These are phyloP conservation scores for Theocolax elegans DNA, from an alignment of 1,140 invertebrate genomes.

Conservation along the genomic window DNA sequence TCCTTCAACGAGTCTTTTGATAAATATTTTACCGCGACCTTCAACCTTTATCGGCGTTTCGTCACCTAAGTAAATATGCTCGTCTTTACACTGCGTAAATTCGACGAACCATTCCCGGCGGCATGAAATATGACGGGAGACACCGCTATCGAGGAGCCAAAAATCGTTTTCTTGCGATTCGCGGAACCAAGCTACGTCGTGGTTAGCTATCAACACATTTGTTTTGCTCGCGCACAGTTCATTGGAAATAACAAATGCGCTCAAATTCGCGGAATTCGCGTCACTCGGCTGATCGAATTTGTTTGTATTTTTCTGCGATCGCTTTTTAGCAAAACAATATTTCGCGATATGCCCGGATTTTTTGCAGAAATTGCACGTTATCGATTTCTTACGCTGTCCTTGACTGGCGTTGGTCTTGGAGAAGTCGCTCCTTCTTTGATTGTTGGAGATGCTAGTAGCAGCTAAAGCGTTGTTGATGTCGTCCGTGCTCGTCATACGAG, in stretches of 20 bases:
- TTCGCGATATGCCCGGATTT: too few relatives aligned
- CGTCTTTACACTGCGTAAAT: background rate
- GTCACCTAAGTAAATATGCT: constrained; percentile 25
- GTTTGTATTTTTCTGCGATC: too few relatives aligned
- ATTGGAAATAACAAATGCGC: background rate
- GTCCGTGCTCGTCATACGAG: too few relatives aligned
- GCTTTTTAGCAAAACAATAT: too few relatives aligned
- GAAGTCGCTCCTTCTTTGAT: too few relatives aligned
- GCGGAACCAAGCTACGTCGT: background rate
- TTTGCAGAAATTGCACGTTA: too few relatives aligned
- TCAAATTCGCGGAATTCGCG: background rate
- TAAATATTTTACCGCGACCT: constrained; percentile 26
- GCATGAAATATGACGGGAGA: background rate
- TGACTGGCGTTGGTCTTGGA: too few relatives aligned
- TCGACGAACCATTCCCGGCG: background rate
- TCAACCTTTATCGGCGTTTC: constrained; percentile 3
- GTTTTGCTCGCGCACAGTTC: too few relatives aligned
- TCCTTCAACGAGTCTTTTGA: background rate
- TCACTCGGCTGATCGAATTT: background rate
- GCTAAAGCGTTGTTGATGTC: background rate
- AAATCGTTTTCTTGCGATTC: background rate
- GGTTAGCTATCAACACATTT: background rate
- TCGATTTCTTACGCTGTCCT: too few relatives aligned
- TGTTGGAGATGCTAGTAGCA: background rate
- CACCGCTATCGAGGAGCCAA: constrained; percentile 1